A percentile compares a stretch with the other conserved stretches of the same genome.
phyloP scores from a whole-genome alignment of 2,888 invertebrate genomes.

The Lepidochrysops patricia region DNA sequence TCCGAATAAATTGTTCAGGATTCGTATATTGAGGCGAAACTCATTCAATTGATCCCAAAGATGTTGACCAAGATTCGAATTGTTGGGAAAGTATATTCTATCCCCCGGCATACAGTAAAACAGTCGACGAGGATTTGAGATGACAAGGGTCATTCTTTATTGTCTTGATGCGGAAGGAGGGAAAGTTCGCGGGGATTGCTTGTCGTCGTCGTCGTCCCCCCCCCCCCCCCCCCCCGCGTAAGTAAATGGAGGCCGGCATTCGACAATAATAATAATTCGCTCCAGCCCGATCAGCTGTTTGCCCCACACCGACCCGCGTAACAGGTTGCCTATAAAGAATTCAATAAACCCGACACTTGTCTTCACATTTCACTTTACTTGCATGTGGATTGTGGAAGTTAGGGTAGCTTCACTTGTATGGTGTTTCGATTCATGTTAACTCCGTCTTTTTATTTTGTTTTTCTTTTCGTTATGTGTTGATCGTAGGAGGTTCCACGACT shows the following conservation, averaged over 20 bases:
- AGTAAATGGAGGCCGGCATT: constrained; percentile 66
- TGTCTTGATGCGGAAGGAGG: constrained; percentile 26
- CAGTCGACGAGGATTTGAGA: constrained; percentile 2
- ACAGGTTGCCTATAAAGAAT: constrained; percentile 76
- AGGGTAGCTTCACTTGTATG: background rate
- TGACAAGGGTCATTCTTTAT: constrained; percentile 17
- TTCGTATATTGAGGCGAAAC: background rate
- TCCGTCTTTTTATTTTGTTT: background rate
- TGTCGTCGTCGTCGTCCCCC: no score
- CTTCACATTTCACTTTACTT: constrained; percentile 64
- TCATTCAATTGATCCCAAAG: background rate
- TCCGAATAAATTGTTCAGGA: background rate
- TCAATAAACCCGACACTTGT: constrained; percentile 70
- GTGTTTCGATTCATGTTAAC: background rate
- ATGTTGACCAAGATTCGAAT: background rate
- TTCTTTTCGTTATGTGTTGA: background rate
- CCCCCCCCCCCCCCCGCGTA: constrained; percentile 39
- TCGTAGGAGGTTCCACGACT: background rate
- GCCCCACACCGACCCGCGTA: constrained; percentile 67
- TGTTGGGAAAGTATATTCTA: background rate
- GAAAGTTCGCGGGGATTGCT: constrained; percentile 43
- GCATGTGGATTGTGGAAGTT: constrained; percentile 40
- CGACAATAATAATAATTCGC: constrained; percentile 68
- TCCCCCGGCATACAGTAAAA: background rate
- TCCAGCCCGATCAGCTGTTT: constrained; percentile 70